phyloP scores from a whole-genome alignment of 53 echinoderm and acorn worm genomes.

The Mesocentrotus franciscanus region DNA sequence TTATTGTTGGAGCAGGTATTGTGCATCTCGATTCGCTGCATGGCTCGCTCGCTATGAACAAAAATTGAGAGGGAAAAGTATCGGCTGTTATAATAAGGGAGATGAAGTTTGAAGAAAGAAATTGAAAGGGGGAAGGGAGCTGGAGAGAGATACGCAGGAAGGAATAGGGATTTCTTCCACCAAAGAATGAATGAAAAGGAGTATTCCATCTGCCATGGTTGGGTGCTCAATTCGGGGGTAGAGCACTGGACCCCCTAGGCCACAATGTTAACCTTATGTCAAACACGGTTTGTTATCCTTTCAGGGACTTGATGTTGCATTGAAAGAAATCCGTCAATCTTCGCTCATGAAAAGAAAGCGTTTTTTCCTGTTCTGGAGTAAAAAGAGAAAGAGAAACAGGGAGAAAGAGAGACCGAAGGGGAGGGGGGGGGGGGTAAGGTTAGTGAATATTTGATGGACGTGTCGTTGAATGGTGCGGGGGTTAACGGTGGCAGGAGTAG shows the following conservation, averaged over 20 bases:
- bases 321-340: slow-evolving; percentile 90
- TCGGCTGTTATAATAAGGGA: slow-evolving; percentile 21
- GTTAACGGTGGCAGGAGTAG: slow-evolving; percentile 68
- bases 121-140: slow-evolving; percentile 27
- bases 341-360: slow-evolving; percentile 69
- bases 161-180: slow-evolving; percentile 30
- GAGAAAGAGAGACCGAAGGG: background rate
- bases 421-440: slow-evolving; percentile 8
- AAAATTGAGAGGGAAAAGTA: background rate
- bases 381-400: background rate
- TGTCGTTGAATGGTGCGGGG: slow-evolving; percentile 68
- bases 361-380: slow-evolving; percentile 38
- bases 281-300: slow-evolving; percentile 94
- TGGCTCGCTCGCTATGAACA: background rate
- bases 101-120: background rate
- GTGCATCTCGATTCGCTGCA: background rate
- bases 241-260: slow-evolving; percentile 70
- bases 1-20: slow-evolving; percentile 2
- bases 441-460: slow-evolving; percentile 73
- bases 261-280: slow-evolving; percentile 95
- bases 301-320: slow-evolving; percentile 83
- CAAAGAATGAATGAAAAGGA: slow-evolving; percentile 9
- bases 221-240: slow-evolving; percentile 69
- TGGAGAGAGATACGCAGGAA: slow-evolving; percentile 20
- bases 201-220: slow-evolving; percentile 82